Base-by-base conservation (phyloP, 2,888 invertebrate species). In the Melangyna quadrimaculata region DNA sequence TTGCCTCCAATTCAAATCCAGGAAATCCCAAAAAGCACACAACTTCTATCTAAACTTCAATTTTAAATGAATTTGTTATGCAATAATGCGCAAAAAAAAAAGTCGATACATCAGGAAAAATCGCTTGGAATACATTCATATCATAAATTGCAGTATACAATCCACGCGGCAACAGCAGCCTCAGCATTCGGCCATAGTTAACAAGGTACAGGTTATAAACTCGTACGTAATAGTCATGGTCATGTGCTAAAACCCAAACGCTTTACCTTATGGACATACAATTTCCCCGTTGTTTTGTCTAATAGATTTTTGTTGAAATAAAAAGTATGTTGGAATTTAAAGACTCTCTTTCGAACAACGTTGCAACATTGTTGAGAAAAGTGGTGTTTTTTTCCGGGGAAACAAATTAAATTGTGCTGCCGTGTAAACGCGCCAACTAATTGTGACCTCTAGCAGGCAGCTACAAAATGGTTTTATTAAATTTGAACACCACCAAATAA, bases 81-180 rank as follows among this genome's bases (percentile, higher is more conserved):
- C 72, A 82, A 45, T 32, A n/a, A n/a, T n/a, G n/a, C n/a, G 10
- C 19, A 37, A 19, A 37, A 24, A 32, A 82, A n/a, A 40, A 61
- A 82, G 69, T 73, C 61, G 22, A 71, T 67, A 81, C 77, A 81
- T 78, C 78, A 59, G 72, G 59, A 29, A 78, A n/a, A 82, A 82
- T 78, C 61, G 51, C 70, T 17, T 74, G 43, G 65, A 74, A 78
- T 83, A 74, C 55, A 78, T 70, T 59, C 22, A 35, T 19, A 59
- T 71, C 79, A 74, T 74, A 83, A 79, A 83, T 71, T 70, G 59
- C 79, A 43, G 51, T 59, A 69, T 57, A 78, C 83, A 32, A 63
- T 65, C 37, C 14, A 19, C 19, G 59, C 37, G 8, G 9, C 14
- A n/a, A n/a, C n/a, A n/a, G n/a, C n/a, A n/a, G n/a, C n/a, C n/a